A percentile compares a stretch with the other conserved stretches of the same genome.
Conservation (phyloP, 2,797 vertebrate species). For the Chaetodon trifasciatus region DNA sequence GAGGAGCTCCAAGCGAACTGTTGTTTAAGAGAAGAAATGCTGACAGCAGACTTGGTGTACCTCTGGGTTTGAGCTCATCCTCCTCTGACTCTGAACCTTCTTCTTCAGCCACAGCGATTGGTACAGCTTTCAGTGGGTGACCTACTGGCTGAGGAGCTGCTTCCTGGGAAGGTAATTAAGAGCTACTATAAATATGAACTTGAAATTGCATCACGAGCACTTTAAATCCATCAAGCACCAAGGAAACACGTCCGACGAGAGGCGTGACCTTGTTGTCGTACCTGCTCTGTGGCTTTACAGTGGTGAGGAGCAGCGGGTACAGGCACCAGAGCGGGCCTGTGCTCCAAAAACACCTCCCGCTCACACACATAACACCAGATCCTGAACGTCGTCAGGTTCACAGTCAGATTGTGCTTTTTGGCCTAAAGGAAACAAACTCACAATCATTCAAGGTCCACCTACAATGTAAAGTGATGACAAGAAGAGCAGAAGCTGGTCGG, state of each 20-base stretch:
- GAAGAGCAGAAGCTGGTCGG: background rate
- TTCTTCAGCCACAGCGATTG: constrained; percentile 96
- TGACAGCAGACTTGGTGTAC: constrained; percentile 73
- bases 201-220: background rate
- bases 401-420: constrained; percentile 96
- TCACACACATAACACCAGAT: constrained; percentile 98
- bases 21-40: background rate
- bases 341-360: constrained; percentile 95
- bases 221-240: constrained; percentile 5
- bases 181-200: constrained; percentile 15
- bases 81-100: constrained; percentile 98
- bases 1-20: background rate
- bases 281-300: constrained; percentile 87
- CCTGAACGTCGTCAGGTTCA: constrained; percentile 97
- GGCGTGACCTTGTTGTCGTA: constrained; percentile 53
- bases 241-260: background rate
- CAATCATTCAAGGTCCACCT: background rate
- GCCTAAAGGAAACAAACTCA: constrained; percentile 75
- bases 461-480: background rate
- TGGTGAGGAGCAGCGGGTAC: constrained; percentile 66
- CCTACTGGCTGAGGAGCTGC: constrained; percentile 72
- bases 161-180: constrained; percentile 82
- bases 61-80: constrained; percentile 97
- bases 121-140: constrained; percentile 92
- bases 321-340: constrained; percentile 79